Conservation (phyloP, 2,113 vertebrate species). For the Anser cygnoides region DNA sequence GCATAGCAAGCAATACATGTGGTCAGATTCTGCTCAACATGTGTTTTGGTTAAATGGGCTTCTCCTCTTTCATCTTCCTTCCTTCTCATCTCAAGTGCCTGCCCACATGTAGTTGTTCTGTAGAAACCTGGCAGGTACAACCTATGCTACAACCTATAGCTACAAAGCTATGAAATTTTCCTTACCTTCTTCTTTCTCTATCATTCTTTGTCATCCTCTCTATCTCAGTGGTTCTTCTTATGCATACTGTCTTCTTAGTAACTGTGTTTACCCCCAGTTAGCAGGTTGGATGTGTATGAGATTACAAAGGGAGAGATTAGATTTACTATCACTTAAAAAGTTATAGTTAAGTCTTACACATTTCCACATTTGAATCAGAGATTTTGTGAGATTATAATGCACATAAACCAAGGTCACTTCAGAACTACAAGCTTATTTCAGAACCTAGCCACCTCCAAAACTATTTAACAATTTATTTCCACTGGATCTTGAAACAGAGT, state of each 20-base stretch:
- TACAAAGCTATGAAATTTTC: not conserved
- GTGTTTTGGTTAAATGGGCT: not conserved
- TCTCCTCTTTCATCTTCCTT: not conserved
- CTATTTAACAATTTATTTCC: conserved; percentile 36
- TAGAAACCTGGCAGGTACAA: not conserved
- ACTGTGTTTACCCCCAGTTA: not conserved
- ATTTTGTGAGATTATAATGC: not conserved
- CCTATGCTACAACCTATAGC: not conserved
- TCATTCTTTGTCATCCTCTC: not conserved
- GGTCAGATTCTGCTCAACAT: not conserved
- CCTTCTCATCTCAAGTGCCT: not conserved
- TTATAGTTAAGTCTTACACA: not conserved
- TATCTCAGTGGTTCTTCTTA: not conserved
- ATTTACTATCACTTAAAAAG: not conserved
- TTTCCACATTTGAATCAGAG: not conserved
- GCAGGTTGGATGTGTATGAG: not conserved
- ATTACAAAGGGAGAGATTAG: not conserved
- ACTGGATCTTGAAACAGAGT: not conserved
- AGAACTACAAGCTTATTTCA: conserved; percentile 9
- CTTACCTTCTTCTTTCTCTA: not conserved
- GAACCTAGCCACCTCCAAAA: not conserved
- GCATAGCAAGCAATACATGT: not conserved
- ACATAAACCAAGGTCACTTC: not conserved
- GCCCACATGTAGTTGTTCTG: not conserved
- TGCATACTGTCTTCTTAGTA: not conserved